Evolutionary conservation across 2,797 vertebrate genomes (phyloP).

Genomic region (Furcifer pardalis): DNA sequence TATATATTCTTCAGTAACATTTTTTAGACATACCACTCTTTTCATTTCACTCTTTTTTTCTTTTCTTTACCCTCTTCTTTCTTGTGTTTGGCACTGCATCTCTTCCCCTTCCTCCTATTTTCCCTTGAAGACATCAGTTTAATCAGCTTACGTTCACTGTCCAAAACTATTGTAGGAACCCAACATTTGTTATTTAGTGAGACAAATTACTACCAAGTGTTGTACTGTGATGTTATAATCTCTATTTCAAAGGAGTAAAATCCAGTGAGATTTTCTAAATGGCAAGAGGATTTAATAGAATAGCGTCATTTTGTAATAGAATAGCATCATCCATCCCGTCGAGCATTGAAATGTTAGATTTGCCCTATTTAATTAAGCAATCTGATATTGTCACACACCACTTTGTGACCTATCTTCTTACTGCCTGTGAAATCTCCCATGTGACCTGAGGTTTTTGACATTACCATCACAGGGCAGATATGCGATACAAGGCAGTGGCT

Average conservation of each 20-base stretch:
- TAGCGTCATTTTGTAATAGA: conserved; percentile 58
- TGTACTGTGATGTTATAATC: conserved; percentile 53
- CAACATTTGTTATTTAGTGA: conserved; percentile 55
- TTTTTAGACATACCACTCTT: neutral
- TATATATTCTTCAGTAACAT: neutral
- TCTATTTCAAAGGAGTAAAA: conserved; percentile 57
- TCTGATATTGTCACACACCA: conserved; percentile 39
- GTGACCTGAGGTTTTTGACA: neutral
- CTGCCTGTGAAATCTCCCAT: conserved; percentile 25
- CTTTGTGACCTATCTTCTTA: conserved; percentile 37
- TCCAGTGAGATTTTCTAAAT: conserved; percentile 48
- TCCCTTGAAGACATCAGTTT: conserved; percentile 42
- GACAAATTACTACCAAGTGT: conserved; percentile 59
- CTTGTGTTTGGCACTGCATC: neutral
- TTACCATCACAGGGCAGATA: neutral
- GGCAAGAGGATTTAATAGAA: conserved; percentile 53
- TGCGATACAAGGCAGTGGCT: neutral
- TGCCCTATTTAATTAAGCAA: conserved; percentile 74
- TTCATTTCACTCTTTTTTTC: neutral
- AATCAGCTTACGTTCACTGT: conserved; percentile 52
- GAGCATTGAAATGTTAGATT: conserved; percentile 65
- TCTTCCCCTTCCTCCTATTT: neutral
- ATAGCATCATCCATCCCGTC: conserved; percentile 59
- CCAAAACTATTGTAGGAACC: conserved; percentile 52
- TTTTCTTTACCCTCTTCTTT: neutral